These are phyloP conservation scores for Eciton burchellii DNA, from an alignment of 1,140 invertebrate genomes.

Conservation along the genomic window DNA sequence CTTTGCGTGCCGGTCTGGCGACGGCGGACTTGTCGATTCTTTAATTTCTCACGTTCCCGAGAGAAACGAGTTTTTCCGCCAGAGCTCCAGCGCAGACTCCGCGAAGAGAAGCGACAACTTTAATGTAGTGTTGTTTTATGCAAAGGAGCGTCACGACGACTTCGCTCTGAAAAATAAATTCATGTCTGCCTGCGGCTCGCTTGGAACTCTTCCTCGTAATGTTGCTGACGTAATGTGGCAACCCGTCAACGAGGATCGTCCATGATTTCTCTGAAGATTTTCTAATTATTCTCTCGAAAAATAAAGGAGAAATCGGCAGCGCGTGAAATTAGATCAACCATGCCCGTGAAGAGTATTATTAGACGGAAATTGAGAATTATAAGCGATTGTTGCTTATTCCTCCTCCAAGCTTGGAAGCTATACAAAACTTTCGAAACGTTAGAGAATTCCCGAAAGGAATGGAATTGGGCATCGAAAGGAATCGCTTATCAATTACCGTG, in stretches of 20 bases:
- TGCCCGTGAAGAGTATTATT: no score
- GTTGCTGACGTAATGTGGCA: no score
- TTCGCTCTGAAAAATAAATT: neutral
- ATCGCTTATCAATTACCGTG: constrained; percentile 1
- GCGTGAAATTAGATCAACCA: neutral
- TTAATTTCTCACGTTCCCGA: constrained; percentile 5
- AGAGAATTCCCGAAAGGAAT: neutral
- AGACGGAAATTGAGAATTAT: no score
- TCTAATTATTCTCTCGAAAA: neutral
- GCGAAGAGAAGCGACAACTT: no score
- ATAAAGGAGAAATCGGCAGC: neutral
- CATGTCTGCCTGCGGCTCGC: neutral
- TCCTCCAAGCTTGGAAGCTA: neutral
- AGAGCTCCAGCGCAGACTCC: no score
- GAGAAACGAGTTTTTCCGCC: constrained; percentile 4
- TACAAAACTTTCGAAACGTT: neutral
- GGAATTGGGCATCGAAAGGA: neutral
- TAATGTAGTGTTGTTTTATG: constrained; percentile 31
- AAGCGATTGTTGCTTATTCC: no score
- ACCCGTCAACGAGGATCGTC: neutral
- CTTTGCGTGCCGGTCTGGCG: neutral
- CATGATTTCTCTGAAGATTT: neutral
- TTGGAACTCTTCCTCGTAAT: neutral
- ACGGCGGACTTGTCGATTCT: neutral
- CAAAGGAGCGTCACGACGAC: constrained; percentile 22